Evolutionary conservation across 2,888 invertebrate genomes (phyloP).

Genomic region (Rhagonycha fulva): DNA sequence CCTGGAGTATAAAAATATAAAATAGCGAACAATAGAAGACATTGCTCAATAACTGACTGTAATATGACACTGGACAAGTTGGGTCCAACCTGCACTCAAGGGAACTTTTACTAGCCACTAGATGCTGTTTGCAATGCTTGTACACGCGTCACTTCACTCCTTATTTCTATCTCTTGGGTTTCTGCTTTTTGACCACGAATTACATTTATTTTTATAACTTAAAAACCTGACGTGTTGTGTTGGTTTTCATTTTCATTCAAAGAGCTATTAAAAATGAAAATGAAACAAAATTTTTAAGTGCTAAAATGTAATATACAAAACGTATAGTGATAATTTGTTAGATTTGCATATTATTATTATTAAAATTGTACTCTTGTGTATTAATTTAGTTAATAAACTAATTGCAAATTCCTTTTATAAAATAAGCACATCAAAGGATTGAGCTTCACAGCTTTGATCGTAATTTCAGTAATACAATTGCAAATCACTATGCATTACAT

Average conservation of each 20-base stretch:
- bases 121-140: slow-evolving; percentile 45
- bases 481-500: slow-evolving; percentile 23
- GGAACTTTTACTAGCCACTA: slow-evolving; percentile 39
- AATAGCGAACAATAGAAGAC: slow-evolving; percentile 44
- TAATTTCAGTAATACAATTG: slow-evolving; percentile 23
- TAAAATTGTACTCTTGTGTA: slow-evolving; percentile 14
- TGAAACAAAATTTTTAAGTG: background rate
- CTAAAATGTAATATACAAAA: background rate
- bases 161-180: slow-evolving; percentile 48
- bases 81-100: slow-evolving; percentile 42
- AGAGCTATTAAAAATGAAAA: background rate
- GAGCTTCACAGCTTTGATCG: slow-evolving; percentile 26
- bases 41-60: slow-evolving; percentile 53
- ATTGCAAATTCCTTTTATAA: slow-evolving; percentile 26
- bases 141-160: slow-evolving; percentile 47
- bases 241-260: background rate
- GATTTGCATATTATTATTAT: slow-evolving; percentile 7
- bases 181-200: slow-evolving; percentile 45
- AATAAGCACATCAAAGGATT: slow-evolving; percentile 25
- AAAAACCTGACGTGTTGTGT: background rate
- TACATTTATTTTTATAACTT: slow-evolving; percentile 40
- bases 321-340: slow-evolving; percentile 8
- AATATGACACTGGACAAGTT: slow-evolving; percentile 54
- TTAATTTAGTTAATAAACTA: slow-evolving; percentile 20
- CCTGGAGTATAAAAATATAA: slow-evolving; percentile 37